Evolutionary conservation across 2,797 vertebrate species (phyloP), one percentile per base, ranked within the genome.

Genomic region (Pseudocheirus occidentalis): DNA sequence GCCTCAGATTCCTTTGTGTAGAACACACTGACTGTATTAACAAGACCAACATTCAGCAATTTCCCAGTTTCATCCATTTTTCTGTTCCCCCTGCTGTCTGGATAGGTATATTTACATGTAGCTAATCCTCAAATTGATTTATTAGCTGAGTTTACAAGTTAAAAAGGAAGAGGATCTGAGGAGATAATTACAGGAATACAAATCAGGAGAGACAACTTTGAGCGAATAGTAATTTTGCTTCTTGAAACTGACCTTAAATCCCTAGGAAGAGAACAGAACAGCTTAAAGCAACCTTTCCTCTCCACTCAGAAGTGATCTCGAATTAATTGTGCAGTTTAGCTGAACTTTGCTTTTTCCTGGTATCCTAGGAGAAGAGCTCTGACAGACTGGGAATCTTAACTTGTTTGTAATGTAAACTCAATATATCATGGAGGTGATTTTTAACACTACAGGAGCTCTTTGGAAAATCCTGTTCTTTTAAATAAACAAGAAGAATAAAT

Each of bases 351-450:
- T 98, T 98, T 98, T 87, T 96, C 96, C 97, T 92, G 92, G 98
- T 98, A 98, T 98, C 98, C 98, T 98, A 98, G 98, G 98, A 98
- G 98, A 98, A 98, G 98, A 97, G 97, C 96, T 98, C 97, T 98
- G 97, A 97, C 96, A 98, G 98, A 97, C 97, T 98, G 98, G 97
- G 98, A 98, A 98, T 98, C 98, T 98, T 98, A 98, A 97, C 98
- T 98, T 98, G 97, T 98, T 98, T 98, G 98, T 97, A 98, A 98
- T 96, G 96, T 98, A 98, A 98, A 98, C 98, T 97, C 91, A 97
- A 91, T 97, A 97, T 98, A 98, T 98, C 97, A 87, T 95, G 94
- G 96, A 97, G 96, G 92, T 96, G 93, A 40, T 98, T 98, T 97
- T 98, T 98, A 98, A 97, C 89, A 96, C 91, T 96, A 92, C 96